Conservation (phyloP, 2,113 vertebrate genomes). For the Gopherus evgoodei region DNA sequence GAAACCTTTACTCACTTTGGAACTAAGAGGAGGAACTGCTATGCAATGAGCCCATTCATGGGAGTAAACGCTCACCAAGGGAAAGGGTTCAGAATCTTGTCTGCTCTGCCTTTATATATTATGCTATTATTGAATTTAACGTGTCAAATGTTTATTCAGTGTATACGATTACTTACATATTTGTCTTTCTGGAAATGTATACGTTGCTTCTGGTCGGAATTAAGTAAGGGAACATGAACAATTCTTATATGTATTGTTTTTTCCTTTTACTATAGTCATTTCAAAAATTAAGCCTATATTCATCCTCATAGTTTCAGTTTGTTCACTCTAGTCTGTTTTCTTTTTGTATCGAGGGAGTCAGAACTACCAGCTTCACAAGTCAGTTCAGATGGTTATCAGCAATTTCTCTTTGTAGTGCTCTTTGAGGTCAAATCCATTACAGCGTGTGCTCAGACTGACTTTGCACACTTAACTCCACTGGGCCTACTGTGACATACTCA, state of each 20-base stretch:
- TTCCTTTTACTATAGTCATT: slow-evolving; percentile 28
- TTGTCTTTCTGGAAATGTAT: neutral
- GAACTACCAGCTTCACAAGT: slow-evolving; percentile 77
- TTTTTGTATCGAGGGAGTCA: slow-evolving; percentile 64
- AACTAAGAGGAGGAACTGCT: no score
- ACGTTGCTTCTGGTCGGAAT: neutral
- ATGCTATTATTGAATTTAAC: neutral
- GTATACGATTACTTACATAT: neutral
- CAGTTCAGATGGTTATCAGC: slow-evolving; percentile 83
- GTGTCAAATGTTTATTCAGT: neutral
- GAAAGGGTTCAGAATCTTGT: neutral
- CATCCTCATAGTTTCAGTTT: slow-evolving; percentile 45
- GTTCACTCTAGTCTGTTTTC: slow-evolving; percentile 57
- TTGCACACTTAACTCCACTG: slow-evolving; percentile 79
- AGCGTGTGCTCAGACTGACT: slow-evolving; percentile 71
- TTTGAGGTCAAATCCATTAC: slow-evolving; percentile 84
- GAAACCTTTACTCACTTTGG: accelerated
- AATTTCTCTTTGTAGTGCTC: slow-evolving; percentile 79
- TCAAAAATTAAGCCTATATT: slow-evolving; percentile 64
- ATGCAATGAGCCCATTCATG: neutral
- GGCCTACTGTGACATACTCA: slow-evolving; percentile 69
- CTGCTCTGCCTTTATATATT: neutral
- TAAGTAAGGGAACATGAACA: neutral
- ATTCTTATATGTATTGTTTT: neutral
- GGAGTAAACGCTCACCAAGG: neutral